phyloP scores from a whole-genome alignment of 2,888 invertebrate species.

The Quadroppia sp. region DNA sequence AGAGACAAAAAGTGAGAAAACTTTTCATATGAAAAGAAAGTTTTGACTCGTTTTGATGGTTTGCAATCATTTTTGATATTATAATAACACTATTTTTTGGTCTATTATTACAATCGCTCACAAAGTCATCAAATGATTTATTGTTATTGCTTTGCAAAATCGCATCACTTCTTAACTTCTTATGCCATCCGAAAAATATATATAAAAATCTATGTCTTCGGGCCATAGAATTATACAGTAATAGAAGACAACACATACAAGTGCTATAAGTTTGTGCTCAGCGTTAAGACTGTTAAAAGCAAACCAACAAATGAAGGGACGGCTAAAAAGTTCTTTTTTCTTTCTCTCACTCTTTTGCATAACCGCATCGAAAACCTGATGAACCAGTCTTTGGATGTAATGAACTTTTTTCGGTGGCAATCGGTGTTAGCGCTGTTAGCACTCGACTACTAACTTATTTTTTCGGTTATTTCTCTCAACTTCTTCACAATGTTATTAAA shows the following conservation, averaged over 20 bases:
- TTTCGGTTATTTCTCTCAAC: not conserved
- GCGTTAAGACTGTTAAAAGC: not conserved
- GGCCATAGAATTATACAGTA: slow-evolving; percentile 10
- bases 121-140: slow-evolving; percentile 36
- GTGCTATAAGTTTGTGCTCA: not conserved
- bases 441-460: slow-evolving; percentile 31
- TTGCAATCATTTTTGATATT: slow-evolving; percentile 24
- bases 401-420: slow-evolving; percentile 36
- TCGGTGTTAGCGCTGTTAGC: slow-evolving; percentile 20
- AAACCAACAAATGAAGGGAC: not conserved
- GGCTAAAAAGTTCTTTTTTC: not conserved
- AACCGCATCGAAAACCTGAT: slow-evolving; percentile 30
- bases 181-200: slow-evolving; percentile 8
- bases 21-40: no score
- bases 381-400: slow-evolving; percentile 29
- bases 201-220: slow-evolving; percentile 1
- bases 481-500: slow-evolving; percentile 12
- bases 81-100: slow-evolving; percentile 33
- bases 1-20: not conserved
- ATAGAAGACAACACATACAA: slow-evolving; percentile 21
- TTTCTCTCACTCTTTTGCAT: not conserved
- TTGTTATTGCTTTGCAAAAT: slow-evolving; percentile 20
- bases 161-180: slow-evolving; percentile 19
- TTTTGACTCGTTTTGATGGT: slow-evolving; percentile 5
- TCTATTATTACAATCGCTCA: slow-evolving; percentile 30